These are phyloP conservation scores for Poecile montanus DNA, from an alignment of 2,797 vertebrate species.

Conservation along the genomic window DNA sequence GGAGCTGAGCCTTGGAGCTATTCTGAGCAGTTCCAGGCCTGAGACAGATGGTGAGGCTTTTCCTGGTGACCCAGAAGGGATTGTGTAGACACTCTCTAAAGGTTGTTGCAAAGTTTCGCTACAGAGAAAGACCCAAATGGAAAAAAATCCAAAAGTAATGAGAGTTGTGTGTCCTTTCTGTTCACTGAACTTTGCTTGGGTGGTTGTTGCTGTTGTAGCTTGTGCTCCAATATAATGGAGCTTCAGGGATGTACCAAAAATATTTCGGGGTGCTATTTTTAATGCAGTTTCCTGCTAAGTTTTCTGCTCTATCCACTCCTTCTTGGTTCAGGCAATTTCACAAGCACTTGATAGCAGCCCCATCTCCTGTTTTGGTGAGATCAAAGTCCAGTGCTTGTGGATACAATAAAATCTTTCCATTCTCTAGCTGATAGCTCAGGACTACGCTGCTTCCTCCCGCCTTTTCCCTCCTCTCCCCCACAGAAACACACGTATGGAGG, in stretches of 20 bases:
- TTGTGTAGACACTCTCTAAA: not conserved
- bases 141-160: not conserved
- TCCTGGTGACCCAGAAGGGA: not conserved
- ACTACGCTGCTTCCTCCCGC: accelerated
- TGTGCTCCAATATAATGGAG: not conserved
- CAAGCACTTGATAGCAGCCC: not conserved
- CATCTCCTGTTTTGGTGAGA: not conserved
- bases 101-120: not conserved
- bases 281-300: not conserved
- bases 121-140: not conserved
- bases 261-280: not conserved
- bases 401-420: not conserved
- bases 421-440: not conserved
- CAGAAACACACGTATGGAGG: accelerated
- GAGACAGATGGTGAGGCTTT: not conserved
- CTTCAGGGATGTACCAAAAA: not conserved
- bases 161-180: not conserved
- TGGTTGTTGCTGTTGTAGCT: not conserved
- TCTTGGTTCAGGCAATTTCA: not conserved
- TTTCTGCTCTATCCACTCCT: not conserved
- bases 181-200: not conserved
- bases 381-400: not conserved
- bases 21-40: not conserved
- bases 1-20: not conserved
- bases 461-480: not conserved